Conservation (phyloP, 2,113 vertebrate species). For the Caranx melampygus region DNA sequence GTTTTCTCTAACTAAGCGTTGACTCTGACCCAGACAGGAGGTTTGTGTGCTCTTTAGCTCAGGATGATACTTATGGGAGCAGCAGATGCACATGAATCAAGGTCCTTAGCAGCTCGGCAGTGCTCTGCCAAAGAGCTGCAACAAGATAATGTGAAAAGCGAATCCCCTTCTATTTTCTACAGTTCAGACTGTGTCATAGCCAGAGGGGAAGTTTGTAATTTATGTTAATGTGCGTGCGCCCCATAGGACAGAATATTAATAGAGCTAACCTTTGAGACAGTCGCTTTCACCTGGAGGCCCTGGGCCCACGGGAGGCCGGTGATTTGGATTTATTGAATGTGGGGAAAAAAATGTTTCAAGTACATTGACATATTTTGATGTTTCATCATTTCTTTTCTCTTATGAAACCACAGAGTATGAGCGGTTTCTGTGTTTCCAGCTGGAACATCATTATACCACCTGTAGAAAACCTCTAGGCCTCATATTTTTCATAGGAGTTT, state of each 20-base stretch:
- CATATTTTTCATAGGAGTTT: background rate
- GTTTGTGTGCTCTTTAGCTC: slow-evolving; percentile 21
- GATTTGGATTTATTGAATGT: background rate
- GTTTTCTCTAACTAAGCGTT: background rate
- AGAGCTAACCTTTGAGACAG: slow-evolving; percentile 12
- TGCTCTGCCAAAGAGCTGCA: slow-evolving; percentile 25
- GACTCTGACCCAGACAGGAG: background rate
- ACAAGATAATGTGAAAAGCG: slow-evolving; percentile 39
- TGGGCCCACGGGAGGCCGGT: background rate
- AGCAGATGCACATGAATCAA: slow-evolving; percentile 50
- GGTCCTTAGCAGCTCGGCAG: slow-evolving; percentile 2
- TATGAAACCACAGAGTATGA: background rate
- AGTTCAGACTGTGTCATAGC: background rate
- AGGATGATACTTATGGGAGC: slow-evolving; percentile 33
- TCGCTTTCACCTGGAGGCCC: background rate
- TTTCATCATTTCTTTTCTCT: background rate
- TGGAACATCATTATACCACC: background rate
- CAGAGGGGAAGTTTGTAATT: slow-evolving; percentile 21
- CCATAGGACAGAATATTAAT: slow-evolving; percentile 24
- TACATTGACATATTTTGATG: background rate
- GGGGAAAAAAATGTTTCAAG: background rate
- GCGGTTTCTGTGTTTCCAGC: background rate
- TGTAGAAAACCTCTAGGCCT: background rate
- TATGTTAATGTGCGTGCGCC: slow-evolving; percentile 25
- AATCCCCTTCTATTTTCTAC: background rate